Conservation (phyloP, 2,888 invertebrate species). For the Stictocephala bisonia region DNA sequence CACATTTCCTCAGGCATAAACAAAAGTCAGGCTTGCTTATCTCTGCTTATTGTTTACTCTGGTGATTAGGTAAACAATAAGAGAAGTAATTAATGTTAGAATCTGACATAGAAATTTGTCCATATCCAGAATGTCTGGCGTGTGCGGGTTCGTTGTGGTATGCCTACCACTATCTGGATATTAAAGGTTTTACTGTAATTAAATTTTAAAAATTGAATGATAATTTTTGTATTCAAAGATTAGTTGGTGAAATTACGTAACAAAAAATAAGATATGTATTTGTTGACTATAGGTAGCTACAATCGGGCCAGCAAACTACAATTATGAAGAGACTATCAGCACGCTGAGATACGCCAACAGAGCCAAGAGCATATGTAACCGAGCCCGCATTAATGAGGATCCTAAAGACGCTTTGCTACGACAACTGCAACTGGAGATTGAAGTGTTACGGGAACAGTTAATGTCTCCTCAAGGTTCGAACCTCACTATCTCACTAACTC, state of each 20-base stretch:
- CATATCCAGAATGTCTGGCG: neutral
- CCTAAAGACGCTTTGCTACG: slow-evolving; percentile 96
- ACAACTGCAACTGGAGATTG: slow-evolving; percentile 97
- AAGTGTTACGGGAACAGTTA: slow-evolving; percentile 86
- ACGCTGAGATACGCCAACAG: slow-evolving; percentile 97
- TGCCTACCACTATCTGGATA: neutral
- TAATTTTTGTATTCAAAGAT: neutral
- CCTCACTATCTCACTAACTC: too few species aligned
- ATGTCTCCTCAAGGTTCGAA: too few species aligned
- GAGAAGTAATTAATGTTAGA: too few species aligned
- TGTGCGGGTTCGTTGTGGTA: neutral
- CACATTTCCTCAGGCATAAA: too few species aligned
- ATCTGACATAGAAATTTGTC: too few species aligned
- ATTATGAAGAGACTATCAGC: slow-evolving; percentile 97
- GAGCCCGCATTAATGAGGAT: slow-evolving; percentile 96
- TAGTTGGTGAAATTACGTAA: neutral
- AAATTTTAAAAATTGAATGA: neutral
- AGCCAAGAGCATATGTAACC: slow-evolving; percentile 97
- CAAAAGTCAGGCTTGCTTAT: too few species aligned
- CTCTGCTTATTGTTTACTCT: too few species aligned
- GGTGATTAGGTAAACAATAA: too few species aligned
- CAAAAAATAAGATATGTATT: neutral
- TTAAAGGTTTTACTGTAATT: neutral
- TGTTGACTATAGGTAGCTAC: slow-evolving; percentile 82
- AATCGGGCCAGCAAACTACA: slow-evolving; percentile 94